Percentiles rank a stretch among this genome's conserved stretches.
Evolutionary conservation across 1,140 invertebrate species (phyloP).

Genomic region (Philotrypesis tridentata): DNA sequence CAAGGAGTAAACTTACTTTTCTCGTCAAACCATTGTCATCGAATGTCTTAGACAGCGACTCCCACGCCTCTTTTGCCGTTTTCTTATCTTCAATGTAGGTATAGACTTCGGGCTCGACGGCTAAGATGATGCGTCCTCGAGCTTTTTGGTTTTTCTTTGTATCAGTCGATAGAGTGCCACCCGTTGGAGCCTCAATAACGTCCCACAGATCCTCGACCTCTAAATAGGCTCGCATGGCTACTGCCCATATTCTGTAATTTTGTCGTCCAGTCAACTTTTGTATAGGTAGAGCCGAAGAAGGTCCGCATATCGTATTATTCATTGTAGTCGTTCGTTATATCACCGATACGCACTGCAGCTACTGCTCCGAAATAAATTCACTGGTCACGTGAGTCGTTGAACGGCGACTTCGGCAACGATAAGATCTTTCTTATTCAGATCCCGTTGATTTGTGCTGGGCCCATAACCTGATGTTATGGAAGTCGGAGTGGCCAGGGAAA

Average conservation of each 20-base stretch:
- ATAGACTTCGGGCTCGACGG: background rate
- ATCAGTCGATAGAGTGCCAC: background rate
- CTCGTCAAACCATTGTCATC: slow-evolving; percentile 50
- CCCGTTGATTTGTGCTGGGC: too few relatives aligned
- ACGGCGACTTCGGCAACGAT: too few relatives aligned
- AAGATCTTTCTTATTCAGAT: too few relatives aligned
- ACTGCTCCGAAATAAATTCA: too few relatives aligned
- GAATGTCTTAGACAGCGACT: background rate
- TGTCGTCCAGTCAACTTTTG: background rate
- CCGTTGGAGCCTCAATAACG: background rate
- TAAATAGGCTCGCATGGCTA: background rate
- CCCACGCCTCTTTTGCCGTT: slow-evolving; percentile 39
- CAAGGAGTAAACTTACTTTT: slow-evolving; percentile 42
- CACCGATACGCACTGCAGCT: too few relatives aligned
- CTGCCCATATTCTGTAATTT: background rate
- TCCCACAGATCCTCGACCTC: background rate
- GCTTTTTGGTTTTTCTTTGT: background rate
- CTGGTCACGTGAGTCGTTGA: too few relatives aligned
- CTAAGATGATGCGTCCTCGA: background rate
- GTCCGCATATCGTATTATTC: too few relatives aligned
- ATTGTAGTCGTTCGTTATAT: too few relatives aligned
- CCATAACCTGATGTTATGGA: too few relatives aligned
- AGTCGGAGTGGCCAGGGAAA: too few relatives aligned
- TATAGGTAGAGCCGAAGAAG: background rate
- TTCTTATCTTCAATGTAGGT: background rate